Conservation (phyloP, 2,888 invertebrate genomes). For the Ormyrus rosae region DNA sequence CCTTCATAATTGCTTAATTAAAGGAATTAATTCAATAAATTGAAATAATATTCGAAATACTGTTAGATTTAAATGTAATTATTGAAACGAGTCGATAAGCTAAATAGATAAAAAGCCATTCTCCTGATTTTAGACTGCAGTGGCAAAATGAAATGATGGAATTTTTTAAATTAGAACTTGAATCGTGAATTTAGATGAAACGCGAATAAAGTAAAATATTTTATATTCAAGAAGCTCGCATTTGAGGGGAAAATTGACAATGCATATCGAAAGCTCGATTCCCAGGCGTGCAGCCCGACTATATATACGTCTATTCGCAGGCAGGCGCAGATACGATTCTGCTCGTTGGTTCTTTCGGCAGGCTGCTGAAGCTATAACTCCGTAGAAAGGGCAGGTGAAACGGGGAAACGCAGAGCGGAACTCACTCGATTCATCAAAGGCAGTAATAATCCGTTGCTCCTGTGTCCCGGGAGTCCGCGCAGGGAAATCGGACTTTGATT, state of each 20-base stretch:
- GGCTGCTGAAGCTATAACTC: neutral
- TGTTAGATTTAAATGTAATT: too few relatives aligned
- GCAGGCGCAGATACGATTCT: slow-evolving; percentile 1
- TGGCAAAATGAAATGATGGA: too few relatives aligned
- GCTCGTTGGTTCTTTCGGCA: neutral
- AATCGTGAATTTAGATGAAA: neutral
- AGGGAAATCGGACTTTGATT: slow-evolving; percentile 60
- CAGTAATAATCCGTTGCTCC: slow-evolving; percentile 43
- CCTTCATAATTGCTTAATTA: too few relatives aligned
- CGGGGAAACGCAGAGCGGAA: slow-evolving; percentile 13
- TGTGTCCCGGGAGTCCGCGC: slow-evolving; percentile 17
- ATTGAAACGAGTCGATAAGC: too few relatives aligned
- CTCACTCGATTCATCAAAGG: slow-evolving; percentile 10
- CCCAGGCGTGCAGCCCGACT: neutral
- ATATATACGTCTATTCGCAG: too few relatives aligned
- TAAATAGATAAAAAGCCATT: too few relatives aligned
- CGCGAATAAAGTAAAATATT: neutral
- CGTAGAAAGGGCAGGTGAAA: slow-evolving; percentile 46
- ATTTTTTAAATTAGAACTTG: too few relatives aligned
- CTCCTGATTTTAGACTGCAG: too few relatives aligned
- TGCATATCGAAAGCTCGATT: neutral
- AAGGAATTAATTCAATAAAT: too few relatives aligned
- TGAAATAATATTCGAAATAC: too few relatives aligned
- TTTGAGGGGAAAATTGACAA: too few relatives aligned
- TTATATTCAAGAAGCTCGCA: too few relatives aligned